Percentiles rank a stretch among this genome's conserved stretches.
Conservation (phyloP, 2,113 vertebrate genomes). For the Gambusia holbrooki region DNA sequence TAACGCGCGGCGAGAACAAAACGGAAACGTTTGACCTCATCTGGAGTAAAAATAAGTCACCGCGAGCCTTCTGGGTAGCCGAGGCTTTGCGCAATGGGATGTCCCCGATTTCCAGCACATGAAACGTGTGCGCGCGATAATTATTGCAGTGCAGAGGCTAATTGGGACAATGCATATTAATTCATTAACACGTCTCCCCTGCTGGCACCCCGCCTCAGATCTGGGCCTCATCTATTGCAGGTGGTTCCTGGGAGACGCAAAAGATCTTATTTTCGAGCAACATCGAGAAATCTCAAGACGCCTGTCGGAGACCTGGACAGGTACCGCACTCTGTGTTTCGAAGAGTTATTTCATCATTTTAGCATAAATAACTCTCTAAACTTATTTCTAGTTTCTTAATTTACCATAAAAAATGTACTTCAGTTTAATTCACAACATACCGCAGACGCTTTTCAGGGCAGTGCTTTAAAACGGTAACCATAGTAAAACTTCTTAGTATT, state of each 20-base stretch:
- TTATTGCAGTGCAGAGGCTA: conserved; percentile 78
- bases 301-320: conserved; percentile 31
- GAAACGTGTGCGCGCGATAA: conserved; percentile 66
- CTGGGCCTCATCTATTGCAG: conserved; percentile 71
- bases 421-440: background rate
- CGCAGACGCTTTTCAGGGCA: background rate
- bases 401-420: background rate
- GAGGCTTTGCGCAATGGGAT: conserved; percentile 61
- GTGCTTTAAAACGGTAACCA: conserved; percentile 33
- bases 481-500: conserved; percentile 58
- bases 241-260: conserved; percentile 63
- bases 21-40: conserved; percentile 78
- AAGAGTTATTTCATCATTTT: background rate
- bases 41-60: conserved; percentile 78
- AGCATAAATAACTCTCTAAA: background rate
- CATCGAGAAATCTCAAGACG: conserved; percentile 41
- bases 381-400: background rate
- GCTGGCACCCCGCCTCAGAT: conserved; percentile 72
- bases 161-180: conserved; percentile 82
- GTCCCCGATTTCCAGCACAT: conserved; percentile 68
- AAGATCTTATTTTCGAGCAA: conserved; percentile 58
- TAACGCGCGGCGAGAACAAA: conserved; percentile 69
- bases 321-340: conserved; percentile 17
- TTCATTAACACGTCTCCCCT: conserved; percentile 81
- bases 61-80: conserved; percentile 71